Evolutionary conservation across 2,888 invertebrate genomes (phyloP).

Genomic region (Crocallis elinguaria): DNA sequence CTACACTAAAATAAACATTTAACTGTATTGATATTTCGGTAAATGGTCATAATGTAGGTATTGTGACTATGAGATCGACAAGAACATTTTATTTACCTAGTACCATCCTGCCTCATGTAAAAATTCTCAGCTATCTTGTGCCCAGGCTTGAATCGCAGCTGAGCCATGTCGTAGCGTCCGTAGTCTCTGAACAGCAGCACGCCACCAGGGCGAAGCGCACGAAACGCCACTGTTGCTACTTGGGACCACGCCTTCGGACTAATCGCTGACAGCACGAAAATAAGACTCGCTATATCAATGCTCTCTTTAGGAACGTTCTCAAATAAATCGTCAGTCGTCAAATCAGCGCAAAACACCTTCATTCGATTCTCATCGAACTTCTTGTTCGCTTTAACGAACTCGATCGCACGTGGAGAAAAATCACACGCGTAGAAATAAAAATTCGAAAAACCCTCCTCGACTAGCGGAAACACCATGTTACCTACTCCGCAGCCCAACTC

Average conservation of each 20-base stretch:
- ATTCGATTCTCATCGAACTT: slow-evolving; percentile 87
- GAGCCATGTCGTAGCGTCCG: slow-evolving; percentile 97
- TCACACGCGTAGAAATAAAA: slow-evolving; percentile 94
- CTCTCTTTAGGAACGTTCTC: slow-evolving; percentile 74
- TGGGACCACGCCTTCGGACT: slow-evolving; percentile 92
- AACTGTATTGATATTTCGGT: too few relatives aligned
- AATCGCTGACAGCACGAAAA: slow-evolving; percentile 98
- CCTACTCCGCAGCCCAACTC: slow-evolving; percentile 99
- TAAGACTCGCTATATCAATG: slow-evolving; percentile 93
- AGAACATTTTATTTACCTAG: slow-evolving; percentile 83
- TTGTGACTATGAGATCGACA: neutral
- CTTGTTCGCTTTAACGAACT: slow-evolving; percentile 90
- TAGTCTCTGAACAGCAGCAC: slow-evolving; percentile 96
- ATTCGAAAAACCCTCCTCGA: slow-evolving; percentile 88
- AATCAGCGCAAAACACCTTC: slow-evolving; percentile 93
- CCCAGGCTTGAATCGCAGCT: slow-evolving; percentile 96
- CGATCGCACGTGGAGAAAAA: slow-evolving; percentile 95
- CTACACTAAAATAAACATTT: too few relatives aligned
- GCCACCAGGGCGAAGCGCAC: slow-evolving; percentile 90
- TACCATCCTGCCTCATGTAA: slow-evolving; percentile 98
- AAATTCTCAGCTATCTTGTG: slow-evolving; percentile 96
- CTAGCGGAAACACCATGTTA: slow-evolving; percentile 96
- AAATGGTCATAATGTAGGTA: neutral
- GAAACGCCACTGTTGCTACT: slow-evolving; percentile 87
- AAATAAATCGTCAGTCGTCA: slow-evolving; percentile 89